A percentile compares a stretch with the other conserved stretches of the same genome.
These are phyloP conservation scores for Drosophila imparisetae DNA, from an alignment of 2,888 invertebrate genomes.

Conservation along the genomic window DNA sequence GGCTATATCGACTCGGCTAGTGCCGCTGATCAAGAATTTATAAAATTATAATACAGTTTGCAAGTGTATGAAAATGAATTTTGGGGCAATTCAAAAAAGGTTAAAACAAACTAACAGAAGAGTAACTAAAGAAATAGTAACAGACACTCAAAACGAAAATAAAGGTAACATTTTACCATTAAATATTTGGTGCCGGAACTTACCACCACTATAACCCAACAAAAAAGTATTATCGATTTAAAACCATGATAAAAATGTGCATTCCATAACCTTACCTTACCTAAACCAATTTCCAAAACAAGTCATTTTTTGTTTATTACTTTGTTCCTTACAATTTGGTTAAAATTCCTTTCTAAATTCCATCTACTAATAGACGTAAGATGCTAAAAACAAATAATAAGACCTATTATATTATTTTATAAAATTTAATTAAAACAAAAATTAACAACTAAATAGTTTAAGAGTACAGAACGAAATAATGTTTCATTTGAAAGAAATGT, in stretches of 20 bases:
- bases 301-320: not conserved
- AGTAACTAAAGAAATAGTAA: not conserved
- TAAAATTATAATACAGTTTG: not conserved
- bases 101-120: no score
- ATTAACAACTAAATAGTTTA: not conserved
- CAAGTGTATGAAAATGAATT: not conserved
- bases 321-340: not conserved
- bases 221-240: not conserved
- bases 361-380: no score
- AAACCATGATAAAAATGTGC: not conserved
- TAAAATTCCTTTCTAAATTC: not conserved
- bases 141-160: not conserved
- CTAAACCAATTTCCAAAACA: not conserved
- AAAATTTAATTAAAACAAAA: not conserved
- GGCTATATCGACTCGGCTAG: not conserved
- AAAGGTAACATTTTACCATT: no score
- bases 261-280: no score
- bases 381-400: not conserved
- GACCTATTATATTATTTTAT: rapidly evolving
- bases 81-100: not conserved
- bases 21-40: not conserved
- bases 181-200: no score
- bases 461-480: not conserved
- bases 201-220: no score
- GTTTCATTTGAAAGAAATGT: not conserved